Conservation (phyloP, 1,140 invertebrate species). For the Drosophila ficusphila region DNA sequence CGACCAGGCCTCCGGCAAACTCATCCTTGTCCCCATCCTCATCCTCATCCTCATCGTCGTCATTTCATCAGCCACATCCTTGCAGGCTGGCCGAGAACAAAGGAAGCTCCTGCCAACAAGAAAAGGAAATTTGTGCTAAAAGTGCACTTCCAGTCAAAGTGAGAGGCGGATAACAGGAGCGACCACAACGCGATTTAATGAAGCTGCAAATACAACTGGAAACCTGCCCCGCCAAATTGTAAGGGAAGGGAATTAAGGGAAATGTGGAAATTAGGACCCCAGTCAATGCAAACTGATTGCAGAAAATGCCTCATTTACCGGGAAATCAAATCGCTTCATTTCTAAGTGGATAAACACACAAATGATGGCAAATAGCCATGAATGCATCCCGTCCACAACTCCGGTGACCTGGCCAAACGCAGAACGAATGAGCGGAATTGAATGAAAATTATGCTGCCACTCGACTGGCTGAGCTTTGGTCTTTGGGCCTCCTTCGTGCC, state of each 20-base stretch:
- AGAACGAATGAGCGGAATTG: slow-evolving; percentile 77
- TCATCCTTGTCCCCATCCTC: slow-evolving; percentile 4
- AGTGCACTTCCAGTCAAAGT: slow-evolving; percentile 77
- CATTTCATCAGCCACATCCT: slow-evolving; percentile 40
- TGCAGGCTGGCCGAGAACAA: slow-evolving; percentile 51
- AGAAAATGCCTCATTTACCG: slow-evolving; percentile 75
- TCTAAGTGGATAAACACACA: slow-evolving; percentile 81
- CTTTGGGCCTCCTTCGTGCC: slow-evolving; percentile 18
- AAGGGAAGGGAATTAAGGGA: neutral
- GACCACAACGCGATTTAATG: slow-evolving; percentile 44
- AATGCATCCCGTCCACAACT: slow-evolving; percentile 49
- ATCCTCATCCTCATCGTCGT: slow-evolving; percentile 6
- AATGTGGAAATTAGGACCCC: slow-evolving; percentile 8
- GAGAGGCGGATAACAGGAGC: slow-evolving; percentile 47
- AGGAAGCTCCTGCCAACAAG: slow-evolving; percentile 68
- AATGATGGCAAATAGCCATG: slow-evolving; percentile 66
- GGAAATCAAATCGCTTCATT: slow-evolving; percentile 74
- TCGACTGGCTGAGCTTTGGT: slow-evolving; percentile 42
- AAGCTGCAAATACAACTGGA: slow-evolving; percentile 27
- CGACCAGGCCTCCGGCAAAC: slow-evolving; percentile 28
- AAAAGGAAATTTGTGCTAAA: slow-evolving; percentile 75
- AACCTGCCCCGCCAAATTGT: neutral
- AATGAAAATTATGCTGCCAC: slow-evolving; percentile 79
- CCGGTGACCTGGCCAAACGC: slow-evolving; percentile 21
- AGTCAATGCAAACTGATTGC: slow-evolving; percentile 77